Evolutionary conservation across 1,140 invertebrate species (phyloP), one percentile per base, ranked within the genome.

Genomic region (Brachionus asplanchnoidis): DNA sequence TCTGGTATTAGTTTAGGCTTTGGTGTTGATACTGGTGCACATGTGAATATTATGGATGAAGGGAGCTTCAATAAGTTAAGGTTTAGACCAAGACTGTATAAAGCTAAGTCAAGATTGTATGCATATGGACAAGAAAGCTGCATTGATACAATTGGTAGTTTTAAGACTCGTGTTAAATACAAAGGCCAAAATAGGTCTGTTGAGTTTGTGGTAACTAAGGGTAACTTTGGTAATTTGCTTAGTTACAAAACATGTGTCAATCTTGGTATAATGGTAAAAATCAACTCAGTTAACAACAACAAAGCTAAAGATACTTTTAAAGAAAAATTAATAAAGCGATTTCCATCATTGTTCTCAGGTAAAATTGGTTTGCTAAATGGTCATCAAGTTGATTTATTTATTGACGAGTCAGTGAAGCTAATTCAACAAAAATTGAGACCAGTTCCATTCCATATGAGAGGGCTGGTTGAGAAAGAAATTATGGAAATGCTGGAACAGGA

Each of bases 401-500:
- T n/a, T n/a, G n/a, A n/a, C n/a, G n/a, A n/a, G n/a, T n/a, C n/a
- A n/a, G n/a, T n/a, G n/a, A n/a, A n/a, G n/a, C n/a, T n/a, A n/a
- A n/a, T n/a, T n/a, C n/a, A n/a, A n/a, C n/a, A n/a, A n/a, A n/a
- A n/a, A n/a, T n/a, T n/a, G n/a, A n/a, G n/a, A 23, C 17, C 26
- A 66, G 60, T 66, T 6, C 60, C 60, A 50, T 66, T 66, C n/a
- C 60, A 66, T 66, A 66, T 66, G 60, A 66, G 60, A 66, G 20
- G 20, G 7, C 60, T 66, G 11, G 60, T 66, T 66, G 60, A 66
- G 23, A 32, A 23, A 23, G 60, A 66, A 66, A 50, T 50, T 50
- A 50, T 12, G 46, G 46, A 50, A 50, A 23, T 85, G 14, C 14
- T 60, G 12, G 53, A 86, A 46, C 26, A 68, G 23, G 87, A 86